A percentile compares a stretch with the other conserved stretches of the same genome.
phyloP scores from a whole-genome alignment of 2,888 invertebrate genomes.

The Hecatera dysodea region DNA sequence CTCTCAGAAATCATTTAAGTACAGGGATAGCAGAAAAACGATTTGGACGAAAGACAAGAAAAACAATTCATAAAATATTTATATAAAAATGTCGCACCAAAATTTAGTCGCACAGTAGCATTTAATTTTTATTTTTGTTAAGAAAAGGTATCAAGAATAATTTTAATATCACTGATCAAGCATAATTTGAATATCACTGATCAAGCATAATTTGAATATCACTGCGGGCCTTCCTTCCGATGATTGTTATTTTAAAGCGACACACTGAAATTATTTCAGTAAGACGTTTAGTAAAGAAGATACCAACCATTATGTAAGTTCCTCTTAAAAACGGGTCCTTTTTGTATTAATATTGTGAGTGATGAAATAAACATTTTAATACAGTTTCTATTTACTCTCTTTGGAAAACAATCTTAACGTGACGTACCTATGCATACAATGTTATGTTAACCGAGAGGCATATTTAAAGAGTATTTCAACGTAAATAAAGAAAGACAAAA shows the following conservation, averaged over 20 bases:
- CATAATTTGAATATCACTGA: conserved; percentile 25
- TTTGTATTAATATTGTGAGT: neutral
- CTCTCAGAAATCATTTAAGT: conserved; percentile 4
- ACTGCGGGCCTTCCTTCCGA: neutral
- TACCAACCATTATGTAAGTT: neutral
- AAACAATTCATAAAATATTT: neutral
- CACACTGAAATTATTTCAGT: no score
- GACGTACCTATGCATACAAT: no score
- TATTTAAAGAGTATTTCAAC: no score
- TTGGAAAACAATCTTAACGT: neutral
- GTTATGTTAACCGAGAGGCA: no score
- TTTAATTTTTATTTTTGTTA: conserved; percentile 30
- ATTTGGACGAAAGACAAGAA: conserved; percentile 6
- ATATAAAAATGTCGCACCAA: neutral
- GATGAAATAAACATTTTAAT: neutral
- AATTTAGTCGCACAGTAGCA: conserved; percentile 9
- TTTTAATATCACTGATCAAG: conserved; percentile 4
- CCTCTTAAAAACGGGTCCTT: neutral
- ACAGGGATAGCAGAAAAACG: neutral
- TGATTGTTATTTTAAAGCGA: conserved; percentile 18
- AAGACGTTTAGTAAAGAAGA: no score
- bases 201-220: conserved; percentile 18
- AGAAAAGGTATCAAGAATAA: conserved; percentile 6
- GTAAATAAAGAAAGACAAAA: no score
- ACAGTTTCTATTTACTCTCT: neutral